A percentile compares a stretch with the other conserved stretches of the same genome.
These are phyloP conservation scores for Discoglossus pictus DNA, from an alignment of 2,797 vertebrate genomes.

Conservation along the genomic window DNA sequence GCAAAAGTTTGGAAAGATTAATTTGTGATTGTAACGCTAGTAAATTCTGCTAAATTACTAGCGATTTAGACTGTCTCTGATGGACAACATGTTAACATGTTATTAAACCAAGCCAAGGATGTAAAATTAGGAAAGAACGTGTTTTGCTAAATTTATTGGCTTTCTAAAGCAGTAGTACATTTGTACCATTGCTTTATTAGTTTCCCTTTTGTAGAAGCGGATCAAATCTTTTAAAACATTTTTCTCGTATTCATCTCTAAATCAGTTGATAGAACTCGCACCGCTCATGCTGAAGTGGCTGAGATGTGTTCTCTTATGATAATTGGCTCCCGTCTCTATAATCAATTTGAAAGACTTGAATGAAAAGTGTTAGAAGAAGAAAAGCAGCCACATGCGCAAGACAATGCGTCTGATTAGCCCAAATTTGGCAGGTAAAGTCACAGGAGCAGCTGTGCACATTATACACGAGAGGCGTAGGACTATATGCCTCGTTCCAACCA, in stretches of 20 bases:
- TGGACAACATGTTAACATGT: no score
- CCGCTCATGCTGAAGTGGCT: slow-evolving; percentile 13
- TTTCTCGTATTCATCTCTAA: neutral
- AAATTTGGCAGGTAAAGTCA: slow-evolving; percentile 41
- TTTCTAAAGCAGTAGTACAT: neutral
- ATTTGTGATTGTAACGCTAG: no score
- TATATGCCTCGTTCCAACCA: neutral
- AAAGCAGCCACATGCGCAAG: slow-evolving; percentile 8
- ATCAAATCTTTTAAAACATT: neutral
- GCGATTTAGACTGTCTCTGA: no score
- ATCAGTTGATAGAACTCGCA: slow-evolving; percentile 4
- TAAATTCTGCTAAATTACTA: no score
- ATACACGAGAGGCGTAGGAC: slow-evolving; percentile 12
- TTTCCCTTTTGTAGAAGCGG: neutral
- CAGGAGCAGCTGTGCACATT: slow-evolving; percentile 34
- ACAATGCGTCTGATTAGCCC: slow-evolving; percentile 42
- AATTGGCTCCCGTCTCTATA: slow-evolving; percentile 35
- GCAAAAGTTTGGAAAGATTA: no score
- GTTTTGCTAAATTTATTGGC: no score
- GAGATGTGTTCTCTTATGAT: slow-evolving; percentile 30
- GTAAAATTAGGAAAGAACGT: no score
- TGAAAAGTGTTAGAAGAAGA: slow-evolving; percentile 21
- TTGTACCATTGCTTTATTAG: slow-evolving; percentile 3
- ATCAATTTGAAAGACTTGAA: slow-evolving; percentile 18
- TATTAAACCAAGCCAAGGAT: no score